These are phyloP conservation scores for Ferdinandea cuprea DNA, from an alignment of 2,888 invertebrate genomes.

Conservation along the genomic window DNA sequence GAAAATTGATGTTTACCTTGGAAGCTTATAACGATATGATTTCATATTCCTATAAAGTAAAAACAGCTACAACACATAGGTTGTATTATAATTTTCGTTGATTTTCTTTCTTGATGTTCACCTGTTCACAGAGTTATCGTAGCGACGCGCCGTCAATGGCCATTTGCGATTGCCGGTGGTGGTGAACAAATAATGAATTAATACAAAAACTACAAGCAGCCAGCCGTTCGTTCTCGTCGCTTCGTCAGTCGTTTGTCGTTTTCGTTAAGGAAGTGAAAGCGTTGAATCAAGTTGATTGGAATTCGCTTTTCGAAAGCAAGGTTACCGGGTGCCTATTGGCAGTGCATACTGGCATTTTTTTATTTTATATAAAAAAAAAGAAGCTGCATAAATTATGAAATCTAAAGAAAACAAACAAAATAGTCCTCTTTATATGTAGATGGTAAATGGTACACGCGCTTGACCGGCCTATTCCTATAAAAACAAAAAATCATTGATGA, in stretches of 20 bases:
- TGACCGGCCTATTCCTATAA: background rate
- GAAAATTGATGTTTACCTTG: conserved; percentile 27
- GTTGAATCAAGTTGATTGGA: conserved; percentile 36
- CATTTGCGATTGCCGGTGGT: no score
- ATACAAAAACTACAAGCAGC: conserved; percentile 8
- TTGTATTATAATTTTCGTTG: background rate
- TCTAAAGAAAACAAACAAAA: background rate
- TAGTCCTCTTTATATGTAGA: background rate
- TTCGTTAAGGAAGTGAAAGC: conserved; percentile 57
- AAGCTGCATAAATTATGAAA: background rate
- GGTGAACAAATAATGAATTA: conserved; percentile 17
- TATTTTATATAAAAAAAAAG: background rate
- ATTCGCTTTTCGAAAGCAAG: conserved; percentile 54
- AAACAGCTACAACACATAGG: background rate
- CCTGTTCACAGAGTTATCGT: conserved; percentile 13
- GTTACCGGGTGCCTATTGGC: conserved; percentile 13
- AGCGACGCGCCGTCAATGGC: no score
- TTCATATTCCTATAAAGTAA: no score
- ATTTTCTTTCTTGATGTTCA: conserved; percentile 6
- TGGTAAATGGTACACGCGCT: background rate
- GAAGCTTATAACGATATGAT: conserved; percentile 7
- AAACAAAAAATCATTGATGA: background rate
- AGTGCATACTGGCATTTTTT: background rate
- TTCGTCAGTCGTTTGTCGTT: conserved; percentile 5
- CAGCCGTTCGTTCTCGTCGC: background rate